phyloP scores from a whole-genome alignment of 2,113 vertebrate genomes.

The Amphilophus citrinellus region DNA sequence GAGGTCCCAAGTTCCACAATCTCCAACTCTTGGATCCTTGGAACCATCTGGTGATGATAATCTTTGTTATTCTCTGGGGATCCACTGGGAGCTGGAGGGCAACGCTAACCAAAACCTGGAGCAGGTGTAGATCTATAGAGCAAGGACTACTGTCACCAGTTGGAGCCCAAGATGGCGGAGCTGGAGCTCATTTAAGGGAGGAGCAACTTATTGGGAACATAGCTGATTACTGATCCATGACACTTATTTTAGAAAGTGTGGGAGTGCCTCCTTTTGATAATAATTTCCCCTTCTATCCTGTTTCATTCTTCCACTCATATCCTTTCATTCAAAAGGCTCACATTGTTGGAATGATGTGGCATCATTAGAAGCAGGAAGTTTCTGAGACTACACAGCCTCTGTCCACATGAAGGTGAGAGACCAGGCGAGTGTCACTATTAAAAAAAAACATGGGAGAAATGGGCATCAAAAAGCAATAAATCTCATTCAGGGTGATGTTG shows the following conservation, averaged over 20 bases:
- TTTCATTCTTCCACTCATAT: background rate
- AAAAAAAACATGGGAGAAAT: background rate
- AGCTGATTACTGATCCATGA: background rate
- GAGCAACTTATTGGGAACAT: background rate
- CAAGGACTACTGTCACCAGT: background rate
- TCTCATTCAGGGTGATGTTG: conserved; percentile 18
- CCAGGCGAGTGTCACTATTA: conserved; percentile 38
- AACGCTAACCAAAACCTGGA: background rate
- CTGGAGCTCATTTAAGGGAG: background rate
- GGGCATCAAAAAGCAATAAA: conserved; percentile 8
- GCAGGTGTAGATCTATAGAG: background rate
- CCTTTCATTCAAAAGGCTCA: background rate
- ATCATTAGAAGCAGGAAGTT: background rate
- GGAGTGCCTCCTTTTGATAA: background rate
- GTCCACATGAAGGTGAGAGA: background rate
- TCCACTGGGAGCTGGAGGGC: background rate
- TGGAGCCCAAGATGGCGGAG: background rate
- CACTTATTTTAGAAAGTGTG: background rate
- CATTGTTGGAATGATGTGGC: background rate
- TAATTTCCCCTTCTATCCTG: background rate
- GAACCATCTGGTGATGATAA: too few species aligned
- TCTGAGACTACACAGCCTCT: conserved; percentile 44
- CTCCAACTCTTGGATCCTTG: too few species aligned
- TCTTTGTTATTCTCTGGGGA: background rate
- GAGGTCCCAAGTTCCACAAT: too few species aligned